Base-by-base conservation (phyloP, 2,888 invertebrate genomes). In the Andricus curvator region DNA sequence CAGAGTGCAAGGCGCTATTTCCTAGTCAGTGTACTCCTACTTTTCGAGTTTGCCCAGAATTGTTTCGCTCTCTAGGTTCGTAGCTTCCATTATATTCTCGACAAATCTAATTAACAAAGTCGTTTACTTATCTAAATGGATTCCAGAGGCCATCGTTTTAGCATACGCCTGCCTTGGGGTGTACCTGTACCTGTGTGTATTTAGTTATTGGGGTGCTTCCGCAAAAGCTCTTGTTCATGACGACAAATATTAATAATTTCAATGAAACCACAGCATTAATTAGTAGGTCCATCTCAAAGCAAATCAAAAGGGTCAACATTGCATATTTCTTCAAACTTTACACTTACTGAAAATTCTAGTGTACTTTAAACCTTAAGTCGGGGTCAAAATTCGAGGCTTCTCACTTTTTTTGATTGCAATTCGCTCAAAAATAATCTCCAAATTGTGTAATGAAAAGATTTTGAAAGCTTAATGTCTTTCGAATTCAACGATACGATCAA, bases 81-180 rank as follows among this genome's bases (percentile, higher is more conserved):
- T 85, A 84, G 82, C 84, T 82, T 80, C 82, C 85, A 83, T 82
- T 87, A 86, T 87, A 87, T 87, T 88, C 88, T 89, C 88, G 88
- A 88, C 88, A 89, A 88, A 89, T 89, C 89, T 89, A 89, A 90
- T 90, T 89, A 90, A 89, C 89, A 87, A 89, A 89, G 89, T 90
- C 89, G 89, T 90, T 90, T 89, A 89, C 88, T 90, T 89, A 90
- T 89, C 89, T 89, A 88, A 90, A 89, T 89, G 88, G 88, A 89
- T 88, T 89, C 88, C 86, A 85, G 85, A 86, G 87, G 86, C 87
- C 87, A 86, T 86, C 87, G 88, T 88, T 88, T 87, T 74, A 74
- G n/a, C 70, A 74, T 56, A 74, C 70, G 70, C 70, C 25, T 29
- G 25, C 51, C 70, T 70, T 74, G 51, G 56, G 70, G 51, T 51